Evolutionary conservation across 2,797 vertebrate genomes (phyloP).

Genomic region (Moxostoma hubbsi): DNA sequence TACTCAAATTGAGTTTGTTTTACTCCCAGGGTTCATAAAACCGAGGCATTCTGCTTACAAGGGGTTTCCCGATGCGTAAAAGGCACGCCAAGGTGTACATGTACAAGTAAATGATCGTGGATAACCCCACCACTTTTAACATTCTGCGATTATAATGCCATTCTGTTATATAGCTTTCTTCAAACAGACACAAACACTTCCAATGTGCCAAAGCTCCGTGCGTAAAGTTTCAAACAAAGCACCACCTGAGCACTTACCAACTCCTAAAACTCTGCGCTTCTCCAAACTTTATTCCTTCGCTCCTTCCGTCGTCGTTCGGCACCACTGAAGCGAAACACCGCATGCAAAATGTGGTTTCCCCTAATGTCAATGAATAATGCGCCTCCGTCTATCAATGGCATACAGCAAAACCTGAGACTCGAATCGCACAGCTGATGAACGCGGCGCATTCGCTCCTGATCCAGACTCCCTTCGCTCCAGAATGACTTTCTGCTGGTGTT

Average conservation of each 20-base stretch:
- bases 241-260: conserved; percentile 71
- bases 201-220: not conserved
- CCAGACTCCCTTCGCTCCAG: conserved; percentile 62
- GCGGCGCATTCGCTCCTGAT: conserved; percentile 49
- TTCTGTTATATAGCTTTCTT: not conserved
- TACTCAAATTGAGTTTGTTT: not conserved
- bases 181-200: not conserved
- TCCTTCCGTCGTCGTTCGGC: conserved; percentile 61
- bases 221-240: conserved; percentile 38
- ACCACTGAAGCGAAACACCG: conserved; percentile 59
- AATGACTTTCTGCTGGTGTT: conserved; percentile 70
- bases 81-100: not conserved
- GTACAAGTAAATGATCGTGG: not conserved
- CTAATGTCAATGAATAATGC: conserved; percentile 35
- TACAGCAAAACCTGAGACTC: conserved; percentile 20
- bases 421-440: conserved; percentile 12
- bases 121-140: not conserved
- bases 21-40: not conserved
- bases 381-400: conserved; percentile 16
- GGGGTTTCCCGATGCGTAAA: not conserved
- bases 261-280: conserved; percentile 64
- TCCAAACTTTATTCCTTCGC: conserved; percentile 67
- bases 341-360: conserved; percentile 61
- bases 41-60: not conserved
- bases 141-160: too few species aligned